phyloP scores from a whole-genome alignment of 1,140 invertebrate genomes.

The Apis cerana region DNA sequence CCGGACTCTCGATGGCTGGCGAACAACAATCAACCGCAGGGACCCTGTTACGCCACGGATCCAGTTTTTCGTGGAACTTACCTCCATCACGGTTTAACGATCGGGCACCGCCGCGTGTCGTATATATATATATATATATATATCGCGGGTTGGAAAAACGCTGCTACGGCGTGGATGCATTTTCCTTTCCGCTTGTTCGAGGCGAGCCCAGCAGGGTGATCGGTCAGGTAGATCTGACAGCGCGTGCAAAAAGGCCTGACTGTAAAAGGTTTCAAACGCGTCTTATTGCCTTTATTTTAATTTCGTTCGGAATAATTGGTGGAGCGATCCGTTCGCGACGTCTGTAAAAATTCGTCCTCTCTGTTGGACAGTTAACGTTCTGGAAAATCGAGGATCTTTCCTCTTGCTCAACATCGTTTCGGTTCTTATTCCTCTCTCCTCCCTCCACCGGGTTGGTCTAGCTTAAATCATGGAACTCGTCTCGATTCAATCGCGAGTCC shows the following conservation, averaged over 20 bases:
- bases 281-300: constrained; percentile 34
- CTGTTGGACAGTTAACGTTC: neutral
- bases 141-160: constrained; percentile 33
- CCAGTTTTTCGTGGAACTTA: constrained; percentile 48
- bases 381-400: constrained; percentile 12
- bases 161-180: constrained; percentile 16
- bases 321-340: neutral
- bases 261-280: constrained; percentile 37
- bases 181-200: constrained; percentile 39
- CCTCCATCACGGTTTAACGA: constrained; percentile 49
- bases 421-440: too few relatives aligned
- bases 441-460: neutral
- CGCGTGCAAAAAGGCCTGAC: constrained; percentile 14
- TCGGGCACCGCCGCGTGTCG: neutral
- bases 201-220: constrained; percentile 26
- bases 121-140: neutral
- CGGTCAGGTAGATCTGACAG: constrained; percentile 46
- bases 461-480: neutral
- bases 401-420: neutral
- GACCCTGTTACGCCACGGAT: constrained; percentile 40
- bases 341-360: constrained; percentile 21
- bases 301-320: constrained; percentile 36
- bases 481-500: neutral
- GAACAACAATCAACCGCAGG: constrained; percentile 43
- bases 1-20: neutral